A percentile compares a stretch with the other conserved stretches of the same genome.
Evolutionary conservation across 2,797 vertebrate genomes (phyloP).

Genomic region (Rhinella marina): DNA sequence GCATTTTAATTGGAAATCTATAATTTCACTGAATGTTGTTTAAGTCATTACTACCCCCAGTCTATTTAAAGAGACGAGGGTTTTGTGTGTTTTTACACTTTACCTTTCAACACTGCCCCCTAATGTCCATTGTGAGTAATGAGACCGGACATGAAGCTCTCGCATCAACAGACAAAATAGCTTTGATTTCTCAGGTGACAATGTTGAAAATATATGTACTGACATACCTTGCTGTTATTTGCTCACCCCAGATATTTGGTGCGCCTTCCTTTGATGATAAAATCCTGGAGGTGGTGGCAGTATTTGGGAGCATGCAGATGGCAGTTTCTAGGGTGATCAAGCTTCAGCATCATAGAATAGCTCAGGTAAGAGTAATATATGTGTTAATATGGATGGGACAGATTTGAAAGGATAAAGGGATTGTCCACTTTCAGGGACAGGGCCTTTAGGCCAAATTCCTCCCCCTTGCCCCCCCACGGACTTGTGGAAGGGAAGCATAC

Average conservation of each 20-base stretch:
- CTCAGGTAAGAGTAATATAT: slow-evolving; percentile 79
- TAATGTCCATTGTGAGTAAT: not conserved
- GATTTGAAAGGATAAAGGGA: not conserved
- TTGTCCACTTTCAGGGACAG: not conserved
- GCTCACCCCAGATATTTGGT: slow-evolving; percentile 88
- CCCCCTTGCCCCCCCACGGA: too few relatives aligned
- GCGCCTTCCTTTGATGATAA: slow-evolving; percentile 98
- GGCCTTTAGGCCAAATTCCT: too few relatives aligned
- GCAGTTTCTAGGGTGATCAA: slow-evolving; percentile 97
- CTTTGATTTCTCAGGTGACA: not conserved
- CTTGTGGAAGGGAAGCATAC: too few relatives aligned
- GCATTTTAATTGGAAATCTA: not conserved
- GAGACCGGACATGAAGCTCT: not conserved
- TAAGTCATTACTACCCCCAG: not conserved
- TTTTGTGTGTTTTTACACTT: not conserved
- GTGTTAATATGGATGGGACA: not conserved
- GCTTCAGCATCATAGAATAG: slow-evolving; percentile 95
- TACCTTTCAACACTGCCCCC: not conserved
- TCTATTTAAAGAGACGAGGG: not conserved
- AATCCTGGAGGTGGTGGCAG: slow-evolving; percentile 94
- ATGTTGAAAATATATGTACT: not conserved
- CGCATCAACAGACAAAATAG: not conserved
- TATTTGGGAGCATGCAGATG: slow-evolving; percentile 99
- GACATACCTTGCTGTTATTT: not conserved
- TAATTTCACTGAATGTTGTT: not conserved